These are phyloP conservation scores for Mola mola DNA, from an alignment of 2,113 vertebrate species.

Conservation along the genomic window DNA sequence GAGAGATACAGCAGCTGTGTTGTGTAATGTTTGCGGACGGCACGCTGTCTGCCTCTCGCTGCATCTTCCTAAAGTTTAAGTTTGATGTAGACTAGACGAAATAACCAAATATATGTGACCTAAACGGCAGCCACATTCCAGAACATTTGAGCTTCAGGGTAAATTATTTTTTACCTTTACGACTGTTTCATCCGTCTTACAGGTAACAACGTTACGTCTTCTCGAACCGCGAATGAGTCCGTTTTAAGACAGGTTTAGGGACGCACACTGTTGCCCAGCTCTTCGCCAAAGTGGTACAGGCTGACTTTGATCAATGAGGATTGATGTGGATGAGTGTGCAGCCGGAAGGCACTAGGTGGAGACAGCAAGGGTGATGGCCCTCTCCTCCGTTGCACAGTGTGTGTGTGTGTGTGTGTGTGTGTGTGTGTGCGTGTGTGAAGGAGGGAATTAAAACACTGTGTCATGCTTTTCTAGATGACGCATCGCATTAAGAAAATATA, in stretches of 20 bases:
- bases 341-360: slow-evolving; percentile 58
- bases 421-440: slow-evolving; percentile 9
- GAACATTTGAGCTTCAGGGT: neutral
- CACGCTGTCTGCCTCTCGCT: slow-evolving; percentile 13
- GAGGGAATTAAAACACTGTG: slow-evolving; percentile 51
- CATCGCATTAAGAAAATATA: slow-evolving; percentile 41
- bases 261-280: slow-evolving; percentile 37
- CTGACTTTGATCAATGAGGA: slow-evolving; percentile 71
- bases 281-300: slow-evolving; percentile 67
- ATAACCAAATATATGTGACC: too few relatives aligned
- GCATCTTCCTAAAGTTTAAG: neutral
- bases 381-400: slow-evolving; percentile 33
- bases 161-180: neutral
- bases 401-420: slow-evolving; percentile 23
- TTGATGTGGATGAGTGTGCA: slow-evolving; percentile 74
- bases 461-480: slow-evolving; percentile 47
- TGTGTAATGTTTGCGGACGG: slow-evolving; percentile 53
- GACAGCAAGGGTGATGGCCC: slow-evolving; percentile 29
- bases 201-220: neutral
- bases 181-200: slow-evolving; percentile 1
- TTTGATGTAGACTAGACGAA: neutral
- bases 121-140: too few relatives aligned
- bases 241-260: slow-evolving; percentile 31
- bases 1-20: slow-evolving; percentile 60
- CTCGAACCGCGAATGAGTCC: slow-evolving; percentile 13